phyloP scores from a whole-genome alignment of 2,797 vertebrate genomes.

The Pangasius macronema region DNA sequence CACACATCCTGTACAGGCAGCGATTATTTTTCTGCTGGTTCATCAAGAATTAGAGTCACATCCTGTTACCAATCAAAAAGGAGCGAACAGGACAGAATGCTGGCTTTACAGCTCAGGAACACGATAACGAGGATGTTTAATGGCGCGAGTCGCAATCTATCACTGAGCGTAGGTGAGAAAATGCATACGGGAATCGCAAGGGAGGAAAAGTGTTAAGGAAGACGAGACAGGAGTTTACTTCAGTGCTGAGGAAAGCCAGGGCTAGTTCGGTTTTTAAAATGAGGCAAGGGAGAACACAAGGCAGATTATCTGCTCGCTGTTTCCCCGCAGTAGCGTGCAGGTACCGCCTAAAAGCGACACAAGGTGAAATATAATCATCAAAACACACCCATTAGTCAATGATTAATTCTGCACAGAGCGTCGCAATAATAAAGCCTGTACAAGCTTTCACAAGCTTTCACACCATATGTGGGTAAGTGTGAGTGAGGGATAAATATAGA shows the following conservation, averaged over 20 bases:
- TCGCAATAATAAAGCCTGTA: not conserved
- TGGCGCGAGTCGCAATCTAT: not conserved
- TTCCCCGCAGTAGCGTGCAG: not conserved
- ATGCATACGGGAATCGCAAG: not conserved
- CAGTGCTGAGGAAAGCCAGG: not conserved
- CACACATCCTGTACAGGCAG: constrained; percentile 55
- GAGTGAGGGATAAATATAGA: not conserved
- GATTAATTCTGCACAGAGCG: not conserved
- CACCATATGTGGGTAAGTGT: no score
- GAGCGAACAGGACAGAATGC: constrained; percentile 15
- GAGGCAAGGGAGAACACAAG: not conserved
- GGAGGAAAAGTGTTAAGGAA: not conserved
- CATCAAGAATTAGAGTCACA: constrained; percentile 62
- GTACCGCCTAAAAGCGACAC: not conserved
- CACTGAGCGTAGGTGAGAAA: not conserved
- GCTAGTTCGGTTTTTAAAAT: not conserved
- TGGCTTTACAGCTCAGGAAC: not conserved
- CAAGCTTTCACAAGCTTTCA: not conserved
- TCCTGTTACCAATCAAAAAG: constrained; percentile 50
- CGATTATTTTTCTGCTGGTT: constrained; percentile 56
- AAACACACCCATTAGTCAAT: not conserved
- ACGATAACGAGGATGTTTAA: not conserved
- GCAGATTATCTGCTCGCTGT: not conserved
- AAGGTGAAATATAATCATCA: not conserved
- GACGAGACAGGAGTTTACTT: not conserved